These are phyloP conservation scores for Astreopora myriophthalma DNA, from an alignment of 64 coral and sea anemone genomes.

Conservation along the genomic window DNA sequence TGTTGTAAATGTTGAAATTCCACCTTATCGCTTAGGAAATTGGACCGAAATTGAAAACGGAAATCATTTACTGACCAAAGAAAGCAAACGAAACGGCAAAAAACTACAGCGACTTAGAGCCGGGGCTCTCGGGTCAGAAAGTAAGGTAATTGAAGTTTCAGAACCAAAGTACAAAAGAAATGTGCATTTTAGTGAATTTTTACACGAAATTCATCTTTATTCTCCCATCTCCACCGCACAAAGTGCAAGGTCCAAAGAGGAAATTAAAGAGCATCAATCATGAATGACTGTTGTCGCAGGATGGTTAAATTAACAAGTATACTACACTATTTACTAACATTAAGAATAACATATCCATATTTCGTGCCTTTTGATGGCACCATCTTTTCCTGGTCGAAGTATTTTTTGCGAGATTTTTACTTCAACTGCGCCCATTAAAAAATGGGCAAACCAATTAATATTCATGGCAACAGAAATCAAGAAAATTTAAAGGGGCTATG, in stretches of 20 bases:
- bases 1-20: constrained; percentile 29
- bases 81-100: neutral
- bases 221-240: constrained; percentile 31
- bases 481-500: no score
- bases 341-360: no score
- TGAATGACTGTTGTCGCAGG: neutral
- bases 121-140: neutral
- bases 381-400: neutral
- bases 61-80: neutral
- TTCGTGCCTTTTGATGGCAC: neutral
- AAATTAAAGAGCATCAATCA: neutral
- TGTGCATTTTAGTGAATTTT: constrained; percentile 64
- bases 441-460: no score
- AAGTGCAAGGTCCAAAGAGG: neutral
- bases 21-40: constrained; percentile 30
- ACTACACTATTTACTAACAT: neutral
- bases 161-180: constrained; percentile 54
- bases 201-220: constrained; percentile 71
- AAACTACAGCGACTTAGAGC: neutral
- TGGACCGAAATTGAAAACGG: constrained; percentile 23
- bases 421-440: no score
- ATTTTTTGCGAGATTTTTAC: no score
- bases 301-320: neutral
- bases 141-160: neutral
- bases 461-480: no score